Conservation (phyloP, 1,140 invertebrate genomes). For the Pristionchus pacificus region DNA sequence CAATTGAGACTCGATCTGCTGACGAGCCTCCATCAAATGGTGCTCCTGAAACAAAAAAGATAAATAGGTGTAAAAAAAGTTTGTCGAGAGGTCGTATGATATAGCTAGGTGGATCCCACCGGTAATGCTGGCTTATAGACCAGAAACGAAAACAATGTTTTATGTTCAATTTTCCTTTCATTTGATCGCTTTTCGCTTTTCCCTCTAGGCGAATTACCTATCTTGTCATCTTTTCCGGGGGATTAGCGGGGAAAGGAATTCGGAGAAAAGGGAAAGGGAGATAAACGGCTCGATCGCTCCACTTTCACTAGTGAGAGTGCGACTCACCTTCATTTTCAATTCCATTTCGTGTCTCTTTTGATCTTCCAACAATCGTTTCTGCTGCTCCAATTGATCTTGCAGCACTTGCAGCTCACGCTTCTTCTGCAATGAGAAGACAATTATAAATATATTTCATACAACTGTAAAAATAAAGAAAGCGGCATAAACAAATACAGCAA, state of each 20-base stretch:
- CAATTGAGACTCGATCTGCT: background rate
- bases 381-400: slow-evolving; percentile 23
- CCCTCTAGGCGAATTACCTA: too few species aligned
- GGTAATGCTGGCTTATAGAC: too few species aligned
- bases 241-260: background rate
- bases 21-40: background rate
- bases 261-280: background rate
- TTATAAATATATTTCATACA: background rate
- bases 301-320: too few species aligned
- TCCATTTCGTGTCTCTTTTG: slow-evolving; percentile 23
- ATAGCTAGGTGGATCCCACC: too few species aligned
- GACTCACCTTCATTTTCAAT: slow-evolving; percentile 13
- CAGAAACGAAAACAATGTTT: too few species aligned
- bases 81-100: too few species aligned
- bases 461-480: background rate
- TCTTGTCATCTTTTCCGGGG: background rate
- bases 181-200: too few species aligned
- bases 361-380: slow-evolving; percentile 12
- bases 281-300: background rate
- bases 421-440: background rate
- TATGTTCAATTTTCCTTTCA: too few species aligned
- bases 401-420: slow-evolving; percentile 17
- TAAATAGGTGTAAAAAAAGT: too few species aligned
- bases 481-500: background rate
- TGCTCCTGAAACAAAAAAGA: background rate